Conservation (phyloP, 2,888 invertebrate species). For the Eurytoma californica region DNA sequence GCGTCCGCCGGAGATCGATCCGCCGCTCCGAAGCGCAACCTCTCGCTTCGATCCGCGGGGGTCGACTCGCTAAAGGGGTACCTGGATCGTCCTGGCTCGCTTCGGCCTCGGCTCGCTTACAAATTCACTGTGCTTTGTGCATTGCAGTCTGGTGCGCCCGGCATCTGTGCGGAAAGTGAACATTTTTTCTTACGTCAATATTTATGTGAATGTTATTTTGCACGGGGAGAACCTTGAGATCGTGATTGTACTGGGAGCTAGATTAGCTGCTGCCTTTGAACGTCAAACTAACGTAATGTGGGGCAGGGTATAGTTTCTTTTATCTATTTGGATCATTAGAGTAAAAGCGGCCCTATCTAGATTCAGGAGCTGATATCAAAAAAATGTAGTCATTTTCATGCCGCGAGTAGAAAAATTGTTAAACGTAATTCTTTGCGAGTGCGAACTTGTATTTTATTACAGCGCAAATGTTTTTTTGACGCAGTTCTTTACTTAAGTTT, state of each 20-base stretch:
- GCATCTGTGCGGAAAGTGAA: constrained; percentile 50
- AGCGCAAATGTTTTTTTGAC: too few species aligned
- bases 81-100: not conserved
- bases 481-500: too few species aligned
- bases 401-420: not conserved
- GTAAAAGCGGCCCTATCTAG: not conserved
- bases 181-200: not conserved
- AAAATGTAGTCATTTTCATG: not conserved
- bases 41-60: not conserved
- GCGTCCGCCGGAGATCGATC: not conserved
- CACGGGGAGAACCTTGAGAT: constrained; percentile 32
- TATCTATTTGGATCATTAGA: not conserved
- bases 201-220: constrained; percentile 1
- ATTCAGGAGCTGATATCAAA: not conserved
- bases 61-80: not conserved
- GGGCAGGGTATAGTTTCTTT: too few species aligned
- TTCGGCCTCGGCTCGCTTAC: not conserved
- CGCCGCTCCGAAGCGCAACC: not conserved
- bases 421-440: constrained; percentile 16
- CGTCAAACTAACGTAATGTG: too few species aligned
- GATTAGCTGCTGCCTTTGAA: too few species aligned
- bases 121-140: constrained; percentile 54
- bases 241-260: not conserved
- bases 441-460: constrained; percentile 4
- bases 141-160: constrained; percentile 50